Evolutionary conservation across 2,113 vertebrate genomes (phyloP).

Genomic region (Columbina picui): DNA sequence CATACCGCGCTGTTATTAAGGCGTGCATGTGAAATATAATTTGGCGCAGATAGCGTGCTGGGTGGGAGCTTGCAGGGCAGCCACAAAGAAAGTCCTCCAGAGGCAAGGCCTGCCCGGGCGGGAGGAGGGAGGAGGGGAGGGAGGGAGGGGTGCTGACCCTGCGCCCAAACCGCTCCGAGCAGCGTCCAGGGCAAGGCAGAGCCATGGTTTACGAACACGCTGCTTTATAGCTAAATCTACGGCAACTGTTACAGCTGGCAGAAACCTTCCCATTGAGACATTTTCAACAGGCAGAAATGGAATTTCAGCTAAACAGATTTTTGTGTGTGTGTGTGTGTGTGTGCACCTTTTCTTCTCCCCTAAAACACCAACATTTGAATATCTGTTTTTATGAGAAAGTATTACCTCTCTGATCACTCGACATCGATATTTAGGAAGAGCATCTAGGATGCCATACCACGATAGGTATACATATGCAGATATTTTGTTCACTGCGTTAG

Average conservation of each 20-base stretch:
- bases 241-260: constrained; percentile 23
- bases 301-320: background rate
- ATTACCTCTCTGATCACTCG: background rate
- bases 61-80: constrained; percentile 29
- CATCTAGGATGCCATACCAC: background rate
- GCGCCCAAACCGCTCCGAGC: background rate
- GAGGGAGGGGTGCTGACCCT: constrained; percentile 35
- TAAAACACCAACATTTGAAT: background rate
- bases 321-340: background rate
- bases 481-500: background rate
- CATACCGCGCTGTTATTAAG: constrained; percentile 53
- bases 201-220: background rate
- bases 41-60: constrained; percentile 2
- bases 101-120: background rate
- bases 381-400: background rate
- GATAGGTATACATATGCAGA: background rate
- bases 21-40: constrained; percentile 37
- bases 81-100: constrained; percentile 34
- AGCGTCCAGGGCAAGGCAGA: constrained; percentile 1
- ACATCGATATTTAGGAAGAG: background rate
- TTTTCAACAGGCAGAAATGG: background rate
- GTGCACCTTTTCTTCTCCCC: background rate
- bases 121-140: background rate
- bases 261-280: background rate
- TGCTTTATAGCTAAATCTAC: background rate